Base-by-base conservation (phyloP, 1,140 invertebrate genomes). In the Ptiloglossa arizonensis region DNA sequence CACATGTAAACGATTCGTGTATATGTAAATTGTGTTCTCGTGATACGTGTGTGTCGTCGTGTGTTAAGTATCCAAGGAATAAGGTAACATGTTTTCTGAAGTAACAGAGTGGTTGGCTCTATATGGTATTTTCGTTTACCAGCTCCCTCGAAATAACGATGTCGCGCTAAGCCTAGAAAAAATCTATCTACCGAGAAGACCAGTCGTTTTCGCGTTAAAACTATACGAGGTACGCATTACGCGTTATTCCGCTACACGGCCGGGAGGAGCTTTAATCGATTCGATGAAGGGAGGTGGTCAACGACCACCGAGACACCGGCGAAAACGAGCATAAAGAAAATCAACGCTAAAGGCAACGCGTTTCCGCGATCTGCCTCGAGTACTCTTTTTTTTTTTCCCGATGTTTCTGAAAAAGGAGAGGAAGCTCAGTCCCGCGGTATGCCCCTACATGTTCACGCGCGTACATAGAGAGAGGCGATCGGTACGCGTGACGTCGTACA, bases 331-430 rank as follows among this genome's bases (percentile, higher is more conserved):
- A 81, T 80, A 81, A 89, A 87, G 72, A 86, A 89, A 89, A 88
- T 81, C 84, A 82, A 89, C 87, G 86, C 83, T 89, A 88, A 89
- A 89, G 88, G 88, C 87, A 85, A 88, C 74, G 74, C 72, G 72
- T 83, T 84, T 80, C 83, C 80, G 79, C 81, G 64, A 82, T 77
- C 80, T 59, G 81, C 84, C 83, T 85, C 66, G 69, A 74, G 82
- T 64, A 66, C 60, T 57, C 67, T 83, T 86, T 60, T 83, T 82
- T 81, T 82, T 85, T 72, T 74, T 81, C 82, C 41, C 60, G 32
- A 17, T 35, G 64, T 78, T 64, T 41, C 82, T 83, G 66, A 81
- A 72, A 85, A 84, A 78, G 79, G 83, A 81, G 73, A 70, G 60
- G 82, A 85, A 85, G 74, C 59, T 79, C 44, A 48, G 35, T 29